Conservation (phyloP, 2,888 invertebrate genomes). For the Drosophila paranaensis region DNA sequence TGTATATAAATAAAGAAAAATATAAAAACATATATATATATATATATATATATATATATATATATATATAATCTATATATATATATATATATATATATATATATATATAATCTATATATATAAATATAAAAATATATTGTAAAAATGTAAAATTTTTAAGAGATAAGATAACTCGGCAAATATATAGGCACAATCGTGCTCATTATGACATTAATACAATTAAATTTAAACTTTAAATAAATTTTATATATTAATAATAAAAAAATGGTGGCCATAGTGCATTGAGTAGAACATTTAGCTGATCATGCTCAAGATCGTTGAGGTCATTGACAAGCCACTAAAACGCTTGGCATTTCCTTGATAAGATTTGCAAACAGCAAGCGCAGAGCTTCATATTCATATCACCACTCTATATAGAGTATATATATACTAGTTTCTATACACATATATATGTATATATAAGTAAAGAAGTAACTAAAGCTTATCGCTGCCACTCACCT, state of each 20-base stretch:
- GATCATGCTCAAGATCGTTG: constrained; percentile 45
- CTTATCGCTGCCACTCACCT: constrained; percentile 38
- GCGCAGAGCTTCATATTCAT: background rate
- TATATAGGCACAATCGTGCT: too few species aligned
- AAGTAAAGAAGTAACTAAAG: constrained; percentile 2
- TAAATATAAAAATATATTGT: too few species aligned
- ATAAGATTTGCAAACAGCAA: constrained; percentile 56
- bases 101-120: too few species aligned
- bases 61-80: background rate
- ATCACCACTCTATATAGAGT: background rate
- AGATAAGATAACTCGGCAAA: too few species aligned
- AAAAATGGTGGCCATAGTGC: constrained; percentile 7
- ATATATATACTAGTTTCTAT: background rate
- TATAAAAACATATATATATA: background rate
- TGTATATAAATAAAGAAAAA: background rate
- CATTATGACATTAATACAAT: too few species aligned
- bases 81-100: too few species aligned
- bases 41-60: background rate
- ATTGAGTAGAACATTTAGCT: constrained; percentile 9
- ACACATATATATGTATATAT: background rate
- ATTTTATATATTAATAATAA: background rate
- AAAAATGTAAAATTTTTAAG: too few species aligned
- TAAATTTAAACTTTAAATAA: too few species aligned
- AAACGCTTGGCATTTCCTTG: constrained; percentile 45
- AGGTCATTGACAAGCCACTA: constrained; percentile 47